phyloP scores from a whole-genome alignment of 2,113 vertebrate genomes.

The Puffinus mauretanicus region DNA sequence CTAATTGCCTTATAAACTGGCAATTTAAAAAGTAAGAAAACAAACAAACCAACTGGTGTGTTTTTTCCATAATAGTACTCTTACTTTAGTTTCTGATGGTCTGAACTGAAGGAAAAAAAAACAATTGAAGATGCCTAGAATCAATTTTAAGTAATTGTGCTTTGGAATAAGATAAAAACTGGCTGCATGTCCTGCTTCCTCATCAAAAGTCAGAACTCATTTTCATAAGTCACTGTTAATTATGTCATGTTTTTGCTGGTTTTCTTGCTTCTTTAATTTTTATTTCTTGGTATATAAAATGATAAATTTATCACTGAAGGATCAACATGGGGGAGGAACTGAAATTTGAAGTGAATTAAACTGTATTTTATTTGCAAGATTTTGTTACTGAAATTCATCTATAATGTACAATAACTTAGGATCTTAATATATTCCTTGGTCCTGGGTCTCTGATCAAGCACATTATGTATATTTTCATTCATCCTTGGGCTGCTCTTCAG shows the following conservation, averaged over 20 bases:
- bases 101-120: neutral
- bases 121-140: neutral
- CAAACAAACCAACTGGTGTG: neutral
- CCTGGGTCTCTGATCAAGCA: neutral
- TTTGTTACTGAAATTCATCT: neutral
- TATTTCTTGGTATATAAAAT: neutral
- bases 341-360: neutral
- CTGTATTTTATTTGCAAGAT: neutral
- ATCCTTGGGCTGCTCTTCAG: neutral
- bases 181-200: neutral
- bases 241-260: neutral
- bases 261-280: neutral
- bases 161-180: neutral
- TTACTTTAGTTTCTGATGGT: neutral
- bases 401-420: neutral
- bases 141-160: neutral
- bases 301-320: neutral
- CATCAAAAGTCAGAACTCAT: neutral
- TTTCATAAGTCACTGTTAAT: neutral
- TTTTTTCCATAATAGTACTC: neutral
- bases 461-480: neutral
- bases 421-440: neutral
- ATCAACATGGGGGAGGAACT: neutral
- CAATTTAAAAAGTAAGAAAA: neutral
- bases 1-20: neutral